These are phyloP conservation scores for Coturnix japonica DNA, from an alignment of 2,113 vertebrate species.

Conservation along the genomic window DNA sequence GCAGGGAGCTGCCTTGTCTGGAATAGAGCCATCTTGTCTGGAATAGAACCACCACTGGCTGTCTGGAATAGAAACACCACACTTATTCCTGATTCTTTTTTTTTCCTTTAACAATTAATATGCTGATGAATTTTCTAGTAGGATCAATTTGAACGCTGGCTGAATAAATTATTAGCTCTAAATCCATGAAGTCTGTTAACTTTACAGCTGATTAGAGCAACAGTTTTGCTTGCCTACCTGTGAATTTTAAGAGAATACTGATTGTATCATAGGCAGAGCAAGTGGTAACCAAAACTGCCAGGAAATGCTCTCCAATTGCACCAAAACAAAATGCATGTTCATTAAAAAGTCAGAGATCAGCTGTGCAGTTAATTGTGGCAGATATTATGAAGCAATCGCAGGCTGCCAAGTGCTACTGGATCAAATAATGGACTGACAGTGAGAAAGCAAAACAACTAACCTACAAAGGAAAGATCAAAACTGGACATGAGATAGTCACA, in stretches of 20 bases:
- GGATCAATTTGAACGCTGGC: not conserved
- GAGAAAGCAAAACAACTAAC: not conserved
- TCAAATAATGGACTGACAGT: not conserved
- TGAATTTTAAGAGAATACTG: not conserved
- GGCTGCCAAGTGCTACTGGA: not conserved
- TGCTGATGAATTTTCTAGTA: not conserved
- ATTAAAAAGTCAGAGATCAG: not conserved
- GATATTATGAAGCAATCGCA: not conserved
- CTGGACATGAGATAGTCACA: not conserved
- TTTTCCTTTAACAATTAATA: constrained; percentile 49
- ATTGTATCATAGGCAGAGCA: not conserved
- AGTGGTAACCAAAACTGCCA: not conserved
- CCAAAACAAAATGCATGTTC: not conserved
- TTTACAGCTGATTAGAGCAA: not conserved
- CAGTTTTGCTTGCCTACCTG: not conserved
- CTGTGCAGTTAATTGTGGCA: not conserved
- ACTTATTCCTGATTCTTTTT: not conserved
- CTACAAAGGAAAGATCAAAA: not conserved
- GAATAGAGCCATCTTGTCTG: not conserved
- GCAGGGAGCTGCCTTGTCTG: not conserved
- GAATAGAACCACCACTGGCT: not conserved
- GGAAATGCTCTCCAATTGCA: not conserved
- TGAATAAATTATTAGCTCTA: not conserved
- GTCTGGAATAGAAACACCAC: not conserved
- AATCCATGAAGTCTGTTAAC: not conserved